Evolutionary conservation across 2,888 invertebrate genomes (phyloP), one percentile per base, ranked within the genome.

Genomic region (Anoncus sp.): DNA sequence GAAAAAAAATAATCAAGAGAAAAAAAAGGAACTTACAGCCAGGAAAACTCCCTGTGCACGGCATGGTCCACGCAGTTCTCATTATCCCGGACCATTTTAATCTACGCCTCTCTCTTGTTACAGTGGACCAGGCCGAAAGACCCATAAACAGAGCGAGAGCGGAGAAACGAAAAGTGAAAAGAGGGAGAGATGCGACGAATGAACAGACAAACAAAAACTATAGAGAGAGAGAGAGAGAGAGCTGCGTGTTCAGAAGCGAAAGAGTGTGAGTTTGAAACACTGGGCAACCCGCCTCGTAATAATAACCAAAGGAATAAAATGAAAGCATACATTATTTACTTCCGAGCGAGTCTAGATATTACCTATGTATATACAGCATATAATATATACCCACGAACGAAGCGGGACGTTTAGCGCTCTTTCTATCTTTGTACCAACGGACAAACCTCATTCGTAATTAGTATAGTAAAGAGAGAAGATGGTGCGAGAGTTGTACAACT

Each of bases 1-100:
- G 55, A n/a, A 24, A 45, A 62, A 57, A 57, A 79, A 70, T 77
- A 51, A 66, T 59, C 55, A 71, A 55, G 75, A 77, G 62, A 10
- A 43, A 55, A 55, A 43, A 45, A 24, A 43, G 12, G 14, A 24
- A 38, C 6, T 14, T 47, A 75, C 47, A 60, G 71, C 53, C 51
- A 27, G 51, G 67, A 35, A 63, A 70, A 67, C 60, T 51, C 43
- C 40, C 69, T 65, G 76, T 79, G 79, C 45, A 51, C 40, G 43
- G 40, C 65, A 59, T 62, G 73, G 57, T 62, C 51, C 81, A 84
- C 82, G 82, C 84, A 81, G 84, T 86, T 87, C 85, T 87, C 86
- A 86, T 87, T 88, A 87, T 87, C 85, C 75, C 51, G 81, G 82
- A 85, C 81, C 83, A 80, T 87, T 87, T 88, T 87, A 87, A 87